A percentile compares a stretch with the other conserved stretches of the same genome.
phyloP scores from a whole-genome alignment of 2,113 vertebrate genomes.

The Caranx melampygus region DNA sequence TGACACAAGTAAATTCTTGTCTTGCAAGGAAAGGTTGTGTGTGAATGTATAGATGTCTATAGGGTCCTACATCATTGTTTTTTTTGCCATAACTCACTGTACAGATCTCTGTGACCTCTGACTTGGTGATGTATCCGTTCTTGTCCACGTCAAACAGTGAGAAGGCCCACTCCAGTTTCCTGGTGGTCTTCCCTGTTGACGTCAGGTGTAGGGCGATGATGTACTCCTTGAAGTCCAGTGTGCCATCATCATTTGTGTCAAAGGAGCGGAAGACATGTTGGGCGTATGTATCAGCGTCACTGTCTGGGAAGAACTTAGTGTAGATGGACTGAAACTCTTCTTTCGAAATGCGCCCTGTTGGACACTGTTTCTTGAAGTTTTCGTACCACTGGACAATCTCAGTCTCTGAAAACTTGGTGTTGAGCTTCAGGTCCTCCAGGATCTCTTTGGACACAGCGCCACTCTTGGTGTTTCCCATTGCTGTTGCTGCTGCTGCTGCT shows the following conservation, averaged over 20 bases:
- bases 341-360: slow-evolving; percentile 89
- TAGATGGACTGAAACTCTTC: slow-evolving; percentile 96
- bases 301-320: slow-evolving; percentile 88
- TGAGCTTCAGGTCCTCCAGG: slow-evolving; percentile 81
- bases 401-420: slow-evolving; percentile 79
- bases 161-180: slow-evolving; percentile 89
- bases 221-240: slow-evolving; percentile 84
- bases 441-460: slow-evolving; percentile 79
- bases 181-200: slow-evolving; percentile 76
- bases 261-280: slow-evolving; percentile 83
- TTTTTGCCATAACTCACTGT: slow-evolving; percentile 79
- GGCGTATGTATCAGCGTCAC: slow-evolving; percentile 77
- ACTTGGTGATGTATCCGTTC: slow-evolving; percentile 95
- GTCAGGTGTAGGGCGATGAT: slow-evolving; percentile 84
- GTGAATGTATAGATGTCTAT: neutral
- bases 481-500: slow-evolving; percentile 19
- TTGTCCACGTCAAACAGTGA: slow-evolving; percentile 96
- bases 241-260: slow-evolving; percentile 81
- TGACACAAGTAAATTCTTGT: neutral
- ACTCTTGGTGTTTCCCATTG: slow-evolving; percentile 81
- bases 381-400: slow-evolving; percentile 84
- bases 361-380: slow-evolving; percentile 96
- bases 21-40: neutral
- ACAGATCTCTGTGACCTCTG: slow-evolving; percentile 95
- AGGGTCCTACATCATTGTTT: neutral